Percentiles rank a stretch among this genome's conserved stretches.
These are phyloP conservation scores for Paracanthobrama guichenoti DNA, from an alignment of 2,113 vertebrate species.

Conservation along the genomic window DNA sequence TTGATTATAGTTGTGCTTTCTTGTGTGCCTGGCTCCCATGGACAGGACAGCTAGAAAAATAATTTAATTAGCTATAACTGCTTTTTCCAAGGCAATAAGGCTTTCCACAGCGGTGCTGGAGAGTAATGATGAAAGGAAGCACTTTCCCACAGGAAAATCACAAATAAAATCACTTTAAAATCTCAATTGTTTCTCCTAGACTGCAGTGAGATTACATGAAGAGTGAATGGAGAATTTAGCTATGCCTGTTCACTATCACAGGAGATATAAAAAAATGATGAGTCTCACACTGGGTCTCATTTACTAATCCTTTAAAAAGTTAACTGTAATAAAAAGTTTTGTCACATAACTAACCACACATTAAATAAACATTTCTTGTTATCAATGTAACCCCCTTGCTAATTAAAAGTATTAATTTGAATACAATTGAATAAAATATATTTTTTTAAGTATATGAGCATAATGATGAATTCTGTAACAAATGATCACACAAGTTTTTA, in stretches of 20 bases:
- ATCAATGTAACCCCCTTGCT: not conserved
- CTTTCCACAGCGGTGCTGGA: not conserved
- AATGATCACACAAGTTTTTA: not conserved
- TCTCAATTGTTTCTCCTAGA: constrained; percentile 27
- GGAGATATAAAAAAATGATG: not conserved
- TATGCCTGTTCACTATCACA: not conserved
- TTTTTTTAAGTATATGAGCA: not conserved
- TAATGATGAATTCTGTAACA: not conserved
- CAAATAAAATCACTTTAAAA: constrained; percentile 1
- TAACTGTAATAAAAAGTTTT: not conserved
- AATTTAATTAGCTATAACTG: constrained; percentile 39
- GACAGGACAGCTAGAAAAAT: constrained; percentile 33
- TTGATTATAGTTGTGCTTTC: constrained; percentile 13
- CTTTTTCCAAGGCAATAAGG: constrained; percentile 40
- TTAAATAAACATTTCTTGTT: too few species aligned
- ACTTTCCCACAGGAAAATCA: not conserved
- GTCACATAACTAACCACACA: too few species aligned
- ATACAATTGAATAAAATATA: not conserved
- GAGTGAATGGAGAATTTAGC: not conserved
- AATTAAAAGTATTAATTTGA: not conserved
- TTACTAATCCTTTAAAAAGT: not conserved
- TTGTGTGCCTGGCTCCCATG: constrained; percentile 3
- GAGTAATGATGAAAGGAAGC: constrained; percentile 35
- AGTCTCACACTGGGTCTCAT: not conserved
- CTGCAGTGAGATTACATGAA: not conserved